A percentile compares a stretch with the other conserved stretches of the same genome.
phyloP scores from a whole-genome alignment of 2,888 invertebrate species.

The Hipparchia sbordonii region DNA sequence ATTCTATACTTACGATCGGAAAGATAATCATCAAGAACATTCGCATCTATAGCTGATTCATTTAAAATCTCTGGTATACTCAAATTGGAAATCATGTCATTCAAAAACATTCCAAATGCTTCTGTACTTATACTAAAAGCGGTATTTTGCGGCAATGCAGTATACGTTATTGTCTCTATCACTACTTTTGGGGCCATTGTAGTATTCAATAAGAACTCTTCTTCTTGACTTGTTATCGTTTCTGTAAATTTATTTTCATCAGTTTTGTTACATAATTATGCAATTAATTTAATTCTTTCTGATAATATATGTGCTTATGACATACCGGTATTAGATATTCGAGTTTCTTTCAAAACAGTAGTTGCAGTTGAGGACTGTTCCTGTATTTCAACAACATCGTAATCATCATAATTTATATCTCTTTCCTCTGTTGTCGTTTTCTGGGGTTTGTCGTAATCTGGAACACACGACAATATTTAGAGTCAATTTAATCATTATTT shows the following conservation, averaged over 20 bases:
- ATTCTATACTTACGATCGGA: conserved; percentile 65
- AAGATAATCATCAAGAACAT: conserved; percentile 57
- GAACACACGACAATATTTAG: conserved; percentile 49
- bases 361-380: conserved; percentile 41
- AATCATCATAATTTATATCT: conserved; percentile 55
- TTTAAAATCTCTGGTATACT: conserved; percentile 23
- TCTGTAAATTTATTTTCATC: conserved; percentile 21
- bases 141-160: background rate
- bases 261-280: background rate
- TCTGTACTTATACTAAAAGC: conserved; percentile 14
- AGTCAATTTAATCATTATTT: conserved; percentile 36
- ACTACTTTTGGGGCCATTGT: background rate
- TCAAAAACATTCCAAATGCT: conserved; percentile 21
- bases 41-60: conserved; percentile 38
- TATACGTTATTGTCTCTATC: background rate
- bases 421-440: conserved; percentile 45
- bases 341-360: conserved; percentile 14
- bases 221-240: background rate
- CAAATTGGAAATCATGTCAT: conserved; percentile 27
- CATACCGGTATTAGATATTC: conserved; percentile 33
- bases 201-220: background rate
- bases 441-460: conserved; percentile 52
- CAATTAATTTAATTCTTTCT: background rate
- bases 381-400: conserved; percentile 47
- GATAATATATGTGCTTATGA: conserved; percentile 3